These are phyloP conservation scores for Orcinus orca DNA, from an alignment of 2,113 vertebrate species.

Conservation along the genomic window DNA sequence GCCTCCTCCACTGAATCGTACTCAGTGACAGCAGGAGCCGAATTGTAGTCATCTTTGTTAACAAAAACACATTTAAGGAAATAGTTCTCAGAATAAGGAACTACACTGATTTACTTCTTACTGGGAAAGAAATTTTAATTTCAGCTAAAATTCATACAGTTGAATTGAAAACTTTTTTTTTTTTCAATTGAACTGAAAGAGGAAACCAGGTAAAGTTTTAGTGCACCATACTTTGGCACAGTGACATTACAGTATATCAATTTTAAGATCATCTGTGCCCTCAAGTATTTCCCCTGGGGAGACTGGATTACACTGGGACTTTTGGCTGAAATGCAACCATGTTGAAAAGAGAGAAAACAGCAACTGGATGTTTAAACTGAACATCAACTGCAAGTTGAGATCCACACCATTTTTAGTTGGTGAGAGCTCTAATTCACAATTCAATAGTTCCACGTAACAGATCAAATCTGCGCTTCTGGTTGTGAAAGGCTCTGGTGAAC, in stretches of 20 bases:
- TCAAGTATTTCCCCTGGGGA: not conserved
- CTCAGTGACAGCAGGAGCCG: not conserved
- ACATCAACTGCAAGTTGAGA: slow-evolving; percentile 5
- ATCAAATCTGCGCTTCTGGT: not conserved
- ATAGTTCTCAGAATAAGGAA: not conserved
- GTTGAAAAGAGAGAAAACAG: not conserved
- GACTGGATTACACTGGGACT: not conserved
- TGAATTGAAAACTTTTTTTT: not conserved
- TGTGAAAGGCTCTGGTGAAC: not conserved
- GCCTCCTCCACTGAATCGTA: not conserved
- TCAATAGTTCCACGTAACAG: not conserved
- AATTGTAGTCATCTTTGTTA: not conserved
- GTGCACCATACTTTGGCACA: not conserved
- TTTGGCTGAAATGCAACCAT: not conserved
- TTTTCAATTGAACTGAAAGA: not conserved
- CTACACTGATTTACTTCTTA: not conserved
- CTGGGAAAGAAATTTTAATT: not conserved
- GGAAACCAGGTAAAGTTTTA: not conserved
- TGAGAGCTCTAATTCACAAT: not conserved
- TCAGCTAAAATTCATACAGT: not conserved
- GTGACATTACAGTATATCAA: not conserved
- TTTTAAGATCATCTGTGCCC: not conserved
- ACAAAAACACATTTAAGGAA: not conserved
- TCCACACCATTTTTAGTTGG: not conserved
- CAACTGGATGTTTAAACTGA: not conserved